phyloP scores from a whole-genome alignment of 2,888 invertebrate genomes.

The Xestia sexstrigata region DNA sequence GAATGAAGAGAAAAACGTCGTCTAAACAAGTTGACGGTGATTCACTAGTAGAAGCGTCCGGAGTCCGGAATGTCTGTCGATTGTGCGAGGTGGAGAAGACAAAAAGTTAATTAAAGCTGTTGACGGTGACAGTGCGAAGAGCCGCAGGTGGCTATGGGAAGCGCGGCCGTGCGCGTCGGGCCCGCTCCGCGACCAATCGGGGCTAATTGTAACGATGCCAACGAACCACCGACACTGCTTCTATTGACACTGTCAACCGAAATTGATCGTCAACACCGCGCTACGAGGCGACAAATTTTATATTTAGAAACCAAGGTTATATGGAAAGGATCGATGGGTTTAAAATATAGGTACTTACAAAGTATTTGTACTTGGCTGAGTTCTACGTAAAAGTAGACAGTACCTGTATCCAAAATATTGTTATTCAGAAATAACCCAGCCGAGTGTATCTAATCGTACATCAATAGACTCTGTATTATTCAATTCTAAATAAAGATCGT shows the following conservation, averaged over 20 bases:
- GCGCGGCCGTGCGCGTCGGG: constrained; percentile 89
- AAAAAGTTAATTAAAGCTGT: constrained; percentile 88
- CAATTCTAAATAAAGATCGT: constrained; percentile 45
- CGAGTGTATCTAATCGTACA: constrained; percentile 28
- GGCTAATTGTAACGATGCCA: constrained; percentile 85
- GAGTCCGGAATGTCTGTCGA: constrained; percentile 81
- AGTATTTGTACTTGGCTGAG: neutral
- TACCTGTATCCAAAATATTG: constrained; percentile 14
- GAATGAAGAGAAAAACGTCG: constrained; percentile 67
- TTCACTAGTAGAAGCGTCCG: constrained; percentile 72
- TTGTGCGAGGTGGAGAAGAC: constrained; percentile 79
- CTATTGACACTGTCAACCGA: constrained; percentile 66
- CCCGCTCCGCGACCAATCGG: constrained; percentile 87
- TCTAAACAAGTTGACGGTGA: constrained; percentile 66
- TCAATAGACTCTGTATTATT: constrained; percentile 44
- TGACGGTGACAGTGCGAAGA: constrained; percentile 78
- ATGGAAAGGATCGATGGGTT: neutral
- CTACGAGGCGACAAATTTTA: constrained; percentile 29
- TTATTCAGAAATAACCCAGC: constrained; percentile 18
- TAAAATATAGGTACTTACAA: neutral
- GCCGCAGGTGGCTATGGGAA: constrained; percentile 88
- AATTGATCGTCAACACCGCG: constrained; percentile 47
- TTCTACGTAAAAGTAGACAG: neutral
- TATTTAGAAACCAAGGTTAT: constrained; percentile 15
- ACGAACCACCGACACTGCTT: constrained; percentile 69